phyloP scores from a whole-genome alignment of 2,888 invertebrate genomes.

The Pharmacophagus antenor region DNA sequence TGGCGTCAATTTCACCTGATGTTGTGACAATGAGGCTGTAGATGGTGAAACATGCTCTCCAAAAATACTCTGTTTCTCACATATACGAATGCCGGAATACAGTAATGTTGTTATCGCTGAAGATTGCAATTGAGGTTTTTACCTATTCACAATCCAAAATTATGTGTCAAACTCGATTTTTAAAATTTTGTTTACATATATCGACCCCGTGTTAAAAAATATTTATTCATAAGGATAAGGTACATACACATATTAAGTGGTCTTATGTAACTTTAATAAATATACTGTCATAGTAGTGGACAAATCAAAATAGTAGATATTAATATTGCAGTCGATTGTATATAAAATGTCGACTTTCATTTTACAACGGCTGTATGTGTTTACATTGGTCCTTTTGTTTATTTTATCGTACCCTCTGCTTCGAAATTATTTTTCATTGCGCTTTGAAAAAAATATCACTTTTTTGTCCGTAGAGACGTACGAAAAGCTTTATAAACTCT shows the following conservation, averaged over 20 bases:
- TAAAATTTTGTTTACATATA: no score
- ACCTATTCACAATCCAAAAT: no score
- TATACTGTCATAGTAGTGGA: not conserved
- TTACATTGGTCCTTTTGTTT: slow-evolving; percentile 6
- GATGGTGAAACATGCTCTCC: no score
- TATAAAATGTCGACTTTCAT: slow-evolving; percentile 6
- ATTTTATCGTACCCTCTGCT: not conserved
- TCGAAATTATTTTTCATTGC: not conserved
- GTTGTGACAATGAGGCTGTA: no score
- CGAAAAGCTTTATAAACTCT: not conserved
- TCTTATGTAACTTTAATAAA: not conserved
- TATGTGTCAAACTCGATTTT: no score
- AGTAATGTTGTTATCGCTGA: no score
- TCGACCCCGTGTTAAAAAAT: no score
- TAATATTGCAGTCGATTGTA: slow-evolving; percentile 1
- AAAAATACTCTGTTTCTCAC: no score
- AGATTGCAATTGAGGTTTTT: no score
- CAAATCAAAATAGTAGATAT: not conserved
- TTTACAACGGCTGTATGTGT: not conserved
- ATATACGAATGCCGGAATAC: no score
- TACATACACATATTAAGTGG: not conserved
- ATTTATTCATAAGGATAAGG: no score
- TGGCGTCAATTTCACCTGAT: no score
- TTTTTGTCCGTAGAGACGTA: not conserved
- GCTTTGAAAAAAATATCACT: not conserved